These are phyloP conservation scores for Oreohelix idahoensis DNA, from an alignment of 1,140 invertebrate genomes.

Conservation along the genomic window DNA sequence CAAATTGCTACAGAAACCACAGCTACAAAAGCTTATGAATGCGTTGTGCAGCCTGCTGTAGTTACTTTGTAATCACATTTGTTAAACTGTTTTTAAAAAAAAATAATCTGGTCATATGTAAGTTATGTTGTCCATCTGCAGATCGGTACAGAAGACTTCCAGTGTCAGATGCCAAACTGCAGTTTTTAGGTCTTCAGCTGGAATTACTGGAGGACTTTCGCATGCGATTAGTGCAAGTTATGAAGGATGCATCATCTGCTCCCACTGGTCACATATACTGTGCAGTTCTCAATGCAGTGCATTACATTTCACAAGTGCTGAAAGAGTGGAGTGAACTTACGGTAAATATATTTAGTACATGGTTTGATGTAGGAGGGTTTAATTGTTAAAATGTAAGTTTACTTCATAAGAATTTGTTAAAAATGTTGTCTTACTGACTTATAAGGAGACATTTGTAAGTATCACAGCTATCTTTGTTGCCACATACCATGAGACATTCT, in stretches of 20 bases:
- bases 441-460: too few relatives aligned
- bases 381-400: too few relatives aligned
- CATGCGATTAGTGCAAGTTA: conserved; percentile 83
- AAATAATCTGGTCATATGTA: neutral
- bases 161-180: conserved; percentile 87
- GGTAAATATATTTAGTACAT: conserved; percentile 74
- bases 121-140: conserved; percentile 37
- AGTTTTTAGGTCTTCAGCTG: conserved; percentile 90
- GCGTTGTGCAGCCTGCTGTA: too few relatives aligned
- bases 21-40: too few relatives aligned
- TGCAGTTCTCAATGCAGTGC: conserved; percentile 86
- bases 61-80: too few relatives aligned
- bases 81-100: too few relatives aligned
- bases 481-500: too few relatives aligned
- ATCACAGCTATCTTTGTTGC: too few relatives aligned
- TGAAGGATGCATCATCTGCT: conserved; percentile 77
- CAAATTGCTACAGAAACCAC: too few relatives aligned
- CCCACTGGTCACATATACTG: conserved; percentile 78
- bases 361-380: too few relatives aligned
- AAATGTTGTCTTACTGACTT: too few relatives aligned
- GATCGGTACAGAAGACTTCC: conserved; percentile 88
- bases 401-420: too few relatives aligned
- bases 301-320: conserved; percentile 85
- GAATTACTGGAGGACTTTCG: conserved; percentile 92
- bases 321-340: conserved; percentile 89